Conservation (phyloP, 1,140 invertebrate genomes). For the Listronotus bonariensis region DNA sequence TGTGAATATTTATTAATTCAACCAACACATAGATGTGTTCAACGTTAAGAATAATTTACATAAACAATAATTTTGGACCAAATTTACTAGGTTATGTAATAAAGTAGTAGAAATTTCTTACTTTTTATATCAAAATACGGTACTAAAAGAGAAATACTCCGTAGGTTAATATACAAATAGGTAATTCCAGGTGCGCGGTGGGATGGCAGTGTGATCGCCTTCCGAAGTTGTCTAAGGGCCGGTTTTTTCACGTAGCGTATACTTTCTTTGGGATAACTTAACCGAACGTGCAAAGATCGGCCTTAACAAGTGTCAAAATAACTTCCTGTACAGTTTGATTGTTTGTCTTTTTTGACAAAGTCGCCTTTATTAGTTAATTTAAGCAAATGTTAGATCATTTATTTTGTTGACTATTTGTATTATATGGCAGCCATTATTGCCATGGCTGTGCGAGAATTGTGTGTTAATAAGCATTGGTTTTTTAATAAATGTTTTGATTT, state of each 20-base stretch:
- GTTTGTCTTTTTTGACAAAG: conserved; percentile 40
- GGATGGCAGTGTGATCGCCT: conserved; percentile 6
- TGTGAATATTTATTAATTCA: neutral
- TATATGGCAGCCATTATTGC: conserved; percentile 28
- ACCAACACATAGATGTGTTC: neutral
- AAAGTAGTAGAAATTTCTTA: conserved; percentile 20
- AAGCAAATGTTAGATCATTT: conserved; percentile 47
- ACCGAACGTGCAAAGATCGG: conserved; percentile 10
- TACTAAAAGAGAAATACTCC: conserved; percentile 18
- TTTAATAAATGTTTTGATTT: conserved; percentile 7
- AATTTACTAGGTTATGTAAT: conserved; percentile 21
- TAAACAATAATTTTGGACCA: conserved; percentile 24
- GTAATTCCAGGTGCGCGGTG: conserved; percentile 6
- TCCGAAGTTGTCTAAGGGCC: conserved; percentile 34
- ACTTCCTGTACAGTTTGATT: conserved; percentile 40
- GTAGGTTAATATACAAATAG: conserved; percentile 14
- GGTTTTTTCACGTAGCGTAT: neutral
- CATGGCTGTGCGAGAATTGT: conserved; percentile 25
- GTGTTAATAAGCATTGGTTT: conserved; percentile 13
- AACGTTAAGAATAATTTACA: neutral
- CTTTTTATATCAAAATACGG: conserved; percentile 10
- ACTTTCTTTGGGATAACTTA: too few relatives aligned
- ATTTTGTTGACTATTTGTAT: conserved; percentile 50
- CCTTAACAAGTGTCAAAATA: conserved; percentile 23
- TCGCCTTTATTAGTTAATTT: conserved; percentile 46